Base-by-base conservation (phyloP, 2,888 invertebrate genomes). In the Athrips mouffetella region DNA sequence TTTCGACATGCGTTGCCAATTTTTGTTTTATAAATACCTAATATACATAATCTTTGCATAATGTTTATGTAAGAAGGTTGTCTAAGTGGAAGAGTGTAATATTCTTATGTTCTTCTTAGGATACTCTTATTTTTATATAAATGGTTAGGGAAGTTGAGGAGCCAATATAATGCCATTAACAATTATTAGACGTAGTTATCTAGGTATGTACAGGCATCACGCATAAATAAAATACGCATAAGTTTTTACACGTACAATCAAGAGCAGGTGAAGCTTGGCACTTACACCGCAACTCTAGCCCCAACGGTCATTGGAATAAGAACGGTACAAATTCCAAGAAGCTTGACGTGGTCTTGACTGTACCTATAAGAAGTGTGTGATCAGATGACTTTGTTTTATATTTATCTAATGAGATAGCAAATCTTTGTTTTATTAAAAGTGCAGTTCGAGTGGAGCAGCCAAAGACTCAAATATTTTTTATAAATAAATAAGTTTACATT, bases 381-480 rank as follows among this genome's bases (percentile, higher is more conserved):
- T n/a, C n/a, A 35, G n/a, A 10, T 20, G 20, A n/a, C 10, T 37
- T 11, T 37, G 8, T 37, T 18, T n/a, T 11, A 20, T 2, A 11
- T 37, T n/a, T n/a, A 20, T 18, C 21, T 37, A 21, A 20, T 11
- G 21, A 18, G 18, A 13, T 4, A 15, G 15, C 2, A 10, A 23
- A 25, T 37, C 21, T 47, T 37, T 41, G 30, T 48, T 46, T 46
- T 45, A 37, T 35, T 33, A 44, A 39, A 39, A 45, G 29, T 47
- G 33, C 41, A 49, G 30, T 51, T 59, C 48, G 41, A 41, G 47
- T 41, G 47, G 46, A 49, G 52, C 52, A 50, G 60, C 63, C 65
- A 62, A 63, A 65, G 63, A 62, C 54, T 55, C 52, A 49, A 57
- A 59, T 37, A 61, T 65, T 62, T n/a, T 63, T 65, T 56, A 49